Conservation (phyloP, 92 coral and sea anemone species). For the Epizoanthus illoricatus region DNA sequence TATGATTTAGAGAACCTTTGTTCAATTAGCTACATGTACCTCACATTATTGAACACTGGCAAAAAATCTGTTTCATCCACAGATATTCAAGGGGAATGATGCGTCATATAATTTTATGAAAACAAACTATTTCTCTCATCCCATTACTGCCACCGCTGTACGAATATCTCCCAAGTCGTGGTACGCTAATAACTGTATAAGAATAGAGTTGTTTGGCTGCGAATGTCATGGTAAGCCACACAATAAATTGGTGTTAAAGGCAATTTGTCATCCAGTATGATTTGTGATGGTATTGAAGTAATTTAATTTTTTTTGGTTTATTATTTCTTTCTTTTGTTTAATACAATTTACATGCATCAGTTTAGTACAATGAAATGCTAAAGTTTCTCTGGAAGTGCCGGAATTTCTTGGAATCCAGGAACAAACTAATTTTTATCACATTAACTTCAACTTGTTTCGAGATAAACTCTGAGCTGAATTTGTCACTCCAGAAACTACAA, state of each 20-base stretch:
- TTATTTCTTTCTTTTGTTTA: too few species aligned
- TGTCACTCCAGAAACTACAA: too few species aligned
- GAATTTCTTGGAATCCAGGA: too few species aligned
- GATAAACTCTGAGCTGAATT: too few species aligned
- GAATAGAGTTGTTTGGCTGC: constrained; percentile 50
- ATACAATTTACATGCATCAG: too few species aligned
- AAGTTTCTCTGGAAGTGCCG: too few species aligned
- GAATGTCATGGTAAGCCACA: constrained; percentile 8
- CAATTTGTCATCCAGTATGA: background rate
- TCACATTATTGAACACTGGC: background rate
- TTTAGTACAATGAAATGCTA: too few species aligned
- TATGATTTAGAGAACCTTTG: background rate
- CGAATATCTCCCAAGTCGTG: constrained; percentile 34
- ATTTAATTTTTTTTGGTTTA: background rate
- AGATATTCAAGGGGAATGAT: constrained; percentile 16
- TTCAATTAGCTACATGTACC: too few species aligned
- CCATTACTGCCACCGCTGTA: constrained; percentile 35
- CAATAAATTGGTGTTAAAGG: background rate
- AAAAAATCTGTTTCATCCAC: background rate
- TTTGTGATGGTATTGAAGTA: background rate
- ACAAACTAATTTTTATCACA: too few species aligned
- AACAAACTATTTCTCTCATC: constrained; percentile 5
- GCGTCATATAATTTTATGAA: background rate
- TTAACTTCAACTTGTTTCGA: too few species aligned
- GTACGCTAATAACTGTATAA: constrained; percentile 1